Evolutionary conservation across 2,113 vertebrate species (phyloP).

Genomic region (Galeopterus variegatus): DNA sequence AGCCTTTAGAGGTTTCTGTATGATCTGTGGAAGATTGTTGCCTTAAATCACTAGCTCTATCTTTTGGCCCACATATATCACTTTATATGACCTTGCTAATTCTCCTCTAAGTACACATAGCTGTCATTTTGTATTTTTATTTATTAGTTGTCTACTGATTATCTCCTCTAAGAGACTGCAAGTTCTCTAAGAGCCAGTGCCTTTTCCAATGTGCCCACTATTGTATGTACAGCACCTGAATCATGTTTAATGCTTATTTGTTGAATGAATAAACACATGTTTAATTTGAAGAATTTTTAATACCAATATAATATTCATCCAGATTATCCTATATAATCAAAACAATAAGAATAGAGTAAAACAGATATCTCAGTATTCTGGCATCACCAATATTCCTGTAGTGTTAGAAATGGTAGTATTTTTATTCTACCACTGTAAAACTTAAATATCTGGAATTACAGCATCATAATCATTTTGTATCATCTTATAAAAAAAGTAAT

Average conservation of each 20-base stretch:
- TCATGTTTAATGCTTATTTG: background rate
- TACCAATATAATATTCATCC: background rate
- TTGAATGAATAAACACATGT: background rate
- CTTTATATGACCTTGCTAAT: background rate
- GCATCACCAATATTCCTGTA: background rate
- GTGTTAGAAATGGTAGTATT: background rate
- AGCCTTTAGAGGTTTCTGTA: background rate
- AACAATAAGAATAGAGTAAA: background rate
- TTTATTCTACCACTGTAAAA: conserved; percentile 1
- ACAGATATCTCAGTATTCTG: background rate
- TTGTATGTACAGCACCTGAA: background rate
- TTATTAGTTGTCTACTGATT: background rate
- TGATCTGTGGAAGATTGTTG: background rate
- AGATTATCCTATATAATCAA: background rate
- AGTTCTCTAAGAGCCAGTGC: background rate
- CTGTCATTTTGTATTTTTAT: background rate
- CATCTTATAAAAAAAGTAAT: background rate
- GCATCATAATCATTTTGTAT: background rate
- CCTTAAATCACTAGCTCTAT: background rate
- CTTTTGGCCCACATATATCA: background rate
- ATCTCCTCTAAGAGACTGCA: background rate
- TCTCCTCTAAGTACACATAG: background rate
- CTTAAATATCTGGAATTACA: background rate
- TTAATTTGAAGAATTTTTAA: conserved; percentile 7
- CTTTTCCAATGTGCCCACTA: background rate